Conservation (phyloP, 1,140 invertebrate genomes). For the Drosophila virilis region DNA sequence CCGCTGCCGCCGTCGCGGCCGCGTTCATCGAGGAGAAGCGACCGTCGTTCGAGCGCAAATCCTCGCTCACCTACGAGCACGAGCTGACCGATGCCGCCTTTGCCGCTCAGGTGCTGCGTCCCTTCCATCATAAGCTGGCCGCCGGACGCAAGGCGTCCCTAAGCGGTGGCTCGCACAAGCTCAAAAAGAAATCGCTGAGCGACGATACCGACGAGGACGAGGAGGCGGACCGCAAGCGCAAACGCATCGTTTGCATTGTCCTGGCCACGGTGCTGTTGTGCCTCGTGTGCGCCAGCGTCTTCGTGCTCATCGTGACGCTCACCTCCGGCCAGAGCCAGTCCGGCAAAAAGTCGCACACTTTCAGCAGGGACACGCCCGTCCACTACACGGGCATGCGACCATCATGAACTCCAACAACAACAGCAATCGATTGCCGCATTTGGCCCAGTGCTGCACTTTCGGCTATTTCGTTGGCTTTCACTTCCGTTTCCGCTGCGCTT, state of each 20-base stretch:
- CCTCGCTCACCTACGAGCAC: conserved; percentile 73
- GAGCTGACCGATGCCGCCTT: conserved; percentile 78
- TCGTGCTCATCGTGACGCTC: conserved; percentile 89
- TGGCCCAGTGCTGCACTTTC: conserved; percentile 8
- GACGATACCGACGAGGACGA: conserved; percentile 84
- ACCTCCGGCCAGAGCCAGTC: conserved; percentile 87
- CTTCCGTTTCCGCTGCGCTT: conserved; percentile 57
- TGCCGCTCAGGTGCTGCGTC: conserved; percentile 74
- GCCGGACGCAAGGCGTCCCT: conserved; percentile 76
- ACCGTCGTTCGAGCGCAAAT: conserved; percentile 77
- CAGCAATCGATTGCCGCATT: conserved; percentile 11
- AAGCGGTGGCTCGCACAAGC: conserved; percentile 62
- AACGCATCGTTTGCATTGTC: conserved; percentile 87
- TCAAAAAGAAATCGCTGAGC: conserved; percentile 80
- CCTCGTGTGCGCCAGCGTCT: conserved; percentile 87
- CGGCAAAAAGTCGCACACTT: conserved; percentile 87
- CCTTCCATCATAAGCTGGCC: conserved; percentile 79
- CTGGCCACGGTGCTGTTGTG: conserved; percentile 88
- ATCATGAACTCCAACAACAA: conserved; percentile 58
- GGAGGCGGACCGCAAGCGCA: conserved; percentile 86
- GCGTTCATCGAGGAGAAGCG: conserved; percentile 82
- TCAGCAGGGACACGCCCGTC: conserved; percentile 85
- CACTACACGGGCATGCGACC: conserved; percentile 83
- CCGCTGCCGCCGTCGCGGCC: conserved; percentile 61
- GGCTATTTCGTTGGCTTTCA: conserved; percentile 49